These are phyloP conservation scores for Lepidochitona cinerea DNA, from an alignment of 2,888 invertebrate genomes.

Conservation along the genomic window DNA sequence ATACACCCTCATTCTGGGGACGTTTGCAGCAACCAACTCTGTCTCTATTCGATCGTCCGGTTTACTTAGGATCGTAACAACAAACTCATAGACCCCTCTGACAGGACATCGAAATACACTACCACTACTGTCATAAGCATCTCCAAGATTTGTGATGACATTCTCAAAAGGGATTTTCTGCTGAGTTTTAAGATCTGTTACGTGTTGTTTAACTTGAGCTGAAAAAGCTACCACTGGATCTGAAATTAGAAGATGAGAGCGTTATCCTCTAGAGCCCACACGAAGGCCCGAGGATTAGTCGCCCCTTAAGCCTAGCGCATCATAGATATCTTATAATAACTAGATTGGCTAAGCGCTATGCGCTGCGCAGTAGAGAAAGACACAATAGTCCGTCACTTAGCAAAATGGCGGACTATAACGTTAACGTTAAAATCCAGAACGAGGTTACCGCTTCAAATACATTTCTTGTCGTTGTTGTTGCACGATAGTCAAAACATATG, in stretches of 20 bases:
- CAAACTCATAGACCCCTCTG: background rate
- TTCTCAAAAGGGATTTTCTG: background rate
- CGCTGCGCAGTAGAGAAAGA: too few relatives aligned
- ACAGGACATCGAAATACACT: background rate
- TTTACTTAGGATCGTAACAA: background rate
- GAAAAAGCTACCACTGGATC: background rate
- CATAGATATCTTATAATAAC: too few relatives aligned
- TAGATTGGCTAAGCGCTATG: too few relatives aligned
- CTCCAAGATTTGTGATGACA: background rate
- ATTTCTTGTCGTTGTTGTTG: too few relatives aligned
- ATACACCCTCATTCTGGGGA: background rate
- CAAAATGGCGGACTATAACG: too few relatives aligned
- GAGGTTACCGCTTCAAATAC: too few relatives aligned
- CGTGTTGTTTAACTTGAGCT: background rate
- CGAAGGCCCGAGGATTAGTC: too few relatives aligned
- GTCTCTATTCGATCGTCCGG: background rate
- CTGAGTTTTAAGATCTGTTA: background rate
- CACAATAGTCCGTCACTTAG: too few relatives aligned
- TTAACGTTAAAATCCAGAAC: too few relatives aligned
- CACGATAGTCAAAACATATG: too few relatives aligned
- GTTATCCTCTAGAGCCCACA: too few relatives aligned
- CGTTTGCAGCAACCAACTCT: background rate
- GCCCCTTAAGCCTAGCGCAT: too few relatives aligned
- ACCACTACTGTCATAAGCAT: background rate
- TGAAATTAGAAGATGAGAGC: background rate